phyloP scores from a whole-genome alignment of 1,140 invertebrate genomes.

The Elymnias hypermnestra region DNA sequence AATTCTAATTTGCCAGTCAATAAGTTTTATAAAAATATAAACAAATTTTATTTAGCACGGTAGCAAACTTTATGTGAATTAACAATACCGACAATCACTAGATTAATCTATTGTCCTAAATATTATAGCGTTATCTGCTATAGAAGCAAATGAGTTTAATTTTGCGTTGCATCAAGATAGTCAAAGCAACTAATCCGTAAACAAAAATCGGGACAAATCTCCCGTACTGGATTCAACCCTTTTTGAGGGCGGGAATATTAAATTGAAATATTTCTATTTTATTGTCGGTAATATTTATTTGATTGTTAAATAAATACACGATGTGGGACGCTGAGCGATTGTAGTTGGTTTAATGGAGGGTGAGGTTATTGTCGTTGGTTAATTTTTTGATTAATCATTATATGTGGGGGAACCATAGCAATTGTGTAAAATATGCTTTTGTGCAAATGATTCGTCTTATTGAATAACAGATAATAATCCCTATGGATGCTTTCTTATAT shows the following conservation, averaged over 20 bases:
- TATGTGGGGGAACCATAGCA: slow-evolving; percentile 45
- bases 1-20: too few species aligned
- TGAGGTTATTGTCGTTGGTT: slow-evolving; percentile 62
- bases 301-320: slow-evolving; percentile 74
- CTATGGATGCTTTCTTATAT: too few species aligned
- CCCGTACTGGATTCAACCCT: slow-evolving; percentile 59
- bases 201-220: slow-evolving; percentile 48
- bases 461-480: too few species aligned
- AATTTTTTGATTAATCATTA: slow-evolving; percentile 76
- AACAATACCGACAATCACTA: too few species aligned
- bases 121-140: slow-evolving; percentile 2
- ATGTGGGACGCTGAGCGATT: slow-evolving; percentile 69
- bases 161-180: slow-evolving; percentile 68
- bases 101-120: too few species aligned
- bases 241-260: slow-evolving; percentile 63
- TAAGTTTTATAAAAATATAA: too few species aligned
- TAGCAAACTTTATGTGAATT: too few species aligned
- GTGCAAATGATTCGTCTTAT: slow-evolving; percentile 25
- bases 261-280: slow-evolving; percentile 76
- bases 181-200: slow-evolving; percentile 45
- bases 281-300: slow-evolving; percentile 75
- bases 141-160: slow-evolving; percentile 53
- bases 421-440: slow-evolving; percentile 36
- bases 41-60: too few species aligned
- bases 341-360: slow-evolving; percentile 59